Evolutionary conservation across 2,797 vertebrate species (phyloP).

Genomic region (Sparus aurata): DNA sequence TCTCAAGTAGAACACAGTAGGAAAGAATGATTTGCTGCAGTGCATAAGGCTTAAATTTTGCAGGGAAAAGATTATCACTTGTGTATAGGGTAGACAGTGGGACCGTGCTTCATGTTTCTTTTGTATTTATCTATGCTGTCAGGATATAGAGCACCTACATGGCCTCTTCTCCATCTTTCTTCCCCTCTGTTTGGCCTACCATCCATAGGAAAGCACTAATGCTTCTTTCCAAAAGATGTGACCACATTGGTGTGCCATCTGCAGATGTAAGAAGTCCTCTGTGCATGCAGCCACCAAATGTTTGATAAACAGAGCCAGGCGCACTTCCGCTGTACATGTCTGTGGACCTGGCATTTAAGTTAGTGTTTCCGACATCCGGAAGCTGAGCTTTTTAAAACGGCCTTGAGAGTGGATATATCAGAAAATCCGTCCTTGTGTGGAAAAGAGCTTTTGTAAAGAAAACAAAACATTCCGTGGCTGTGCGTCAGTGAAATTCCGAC

Average conservation of each 20-base stretch:
- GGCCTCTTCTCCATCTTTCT: neutral
- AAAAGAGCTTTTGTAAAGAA: neutral
- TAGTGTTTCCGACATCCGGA: neutral
- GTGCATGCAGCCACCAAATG: neutral
- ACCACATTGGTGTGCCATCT: neutral
- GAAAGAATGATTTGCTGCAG: conserved; percentile 23
- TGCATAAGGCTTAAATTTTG: conserved; percentile 2
- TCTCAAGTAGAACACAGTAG: neutral
- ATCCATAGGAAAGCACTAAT: neutral
- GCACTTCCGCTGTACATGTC: neutral
- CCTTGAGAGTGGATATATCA: neutral
- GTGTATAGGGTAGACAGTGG: neutral
- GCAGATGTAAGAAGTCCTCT: neutral
- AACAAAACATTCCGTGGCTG: neutral
- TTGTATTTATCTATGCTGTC: neutral
- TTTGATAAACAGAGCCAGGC: neutral
- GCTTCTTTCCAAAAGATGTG: neutral
- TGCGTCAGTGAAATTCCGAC: too few species aligned
- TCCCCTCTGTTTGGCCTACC: neutral
- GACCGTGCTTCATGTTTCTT: neutral
- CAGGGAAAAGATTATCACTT: conserved; percentile 9
- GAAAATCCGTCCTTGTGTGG: conserved; percentile 5
- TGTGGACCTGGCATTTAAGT: neutral
- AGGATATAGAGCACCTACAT: neutral
- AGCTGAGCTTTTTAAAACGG: neutral